Percentiles rank a stretch among this genome's conserved stretches.
These are phyloP conservation scores for Petrocephalus sullivani DNA, from an alignment of 2,797 vertebrate genomes.

Conservation along the genomic window DNA sequence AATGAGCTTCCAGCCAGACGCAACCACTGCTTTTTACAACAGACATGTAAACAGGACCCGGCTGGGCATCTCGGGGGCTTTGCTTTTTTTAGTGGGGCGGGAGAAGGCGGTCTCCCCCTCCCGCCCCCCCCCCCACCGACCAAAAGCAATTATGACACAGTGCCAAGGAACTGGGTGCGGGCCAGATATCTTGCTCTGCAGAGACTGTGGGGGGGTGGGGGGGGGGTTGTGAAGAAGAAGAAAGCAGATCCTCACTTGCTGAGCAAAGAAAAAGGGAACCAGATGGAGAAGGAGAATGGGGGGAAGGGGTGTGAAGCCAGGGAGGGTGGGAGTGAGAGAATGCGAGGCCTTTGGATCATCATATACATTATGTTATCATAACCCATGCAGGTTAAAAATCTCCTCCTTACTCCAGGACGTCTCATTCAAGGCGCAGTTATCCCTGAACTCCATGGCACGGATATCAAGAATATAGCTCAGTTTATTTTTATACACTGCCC, in stretches of 20 bases:
- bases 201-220: background rate
- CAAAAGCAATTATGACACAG: constrained; percentile 55
- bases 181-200: constrained; percentile 44
- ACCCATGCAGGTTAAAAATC: background rate
- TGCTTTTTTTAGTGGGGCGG: constrained; percentile 6
- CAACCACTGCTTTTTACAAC: background rate
- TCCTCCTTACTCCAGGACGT: background rate
- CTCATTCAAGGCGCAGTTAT: background rate
- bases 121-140: constrained; percentile 27
- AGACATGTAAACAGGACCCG: background rate
- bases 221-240: constrained; percentile 6
- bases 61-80: constrained; percentile 10
- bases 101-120: background rate
- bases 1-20: background rate
- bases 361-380: background rate
- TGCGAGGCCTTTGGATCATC: background rate
- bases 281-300: constrained; percentile 20
- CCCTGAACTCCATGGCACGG: background rate
- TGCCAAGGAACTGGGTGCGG: constrained; percentile 42
- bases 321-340: background rate
- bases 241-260: constrained; percentile 26
- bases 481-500: too few species aligned
- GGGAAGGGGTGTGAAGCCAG: background rate
- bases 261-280: constrained; percentile 22
- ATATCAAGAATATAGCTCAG: background rate